These are phyloP conservation scores for Lithobates sylvaticus DNA, from an alignment of 2,797 vertebrate species.

Conservation along the genomic window DNA sequence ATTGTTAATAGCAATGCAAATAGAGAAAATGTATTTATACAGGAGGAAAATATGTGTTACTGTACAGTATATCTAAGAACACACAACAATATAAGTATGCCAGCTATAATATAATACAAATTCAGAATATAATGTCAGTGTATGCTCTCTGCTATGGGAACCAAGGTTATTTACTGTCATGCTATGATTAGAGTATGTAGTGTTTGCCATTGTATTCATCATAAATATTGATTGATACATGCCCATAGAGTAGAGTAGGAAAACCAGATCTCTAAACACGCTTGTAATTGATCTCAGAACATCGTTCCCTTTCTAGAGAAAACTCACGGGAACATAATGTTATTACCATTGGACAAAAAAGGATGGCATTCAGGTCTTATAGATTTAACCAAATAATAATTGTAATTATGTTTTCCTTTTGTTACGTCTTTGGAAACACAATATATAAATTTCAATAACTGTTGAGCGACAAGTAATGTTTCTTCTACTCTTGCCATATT, in stretches of 20 bases:
- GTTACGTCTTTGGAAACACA: constrained; percentile 28
- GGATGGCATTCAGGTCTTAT: constrained; percentile 22
- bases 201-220: constrained; percentile 29
- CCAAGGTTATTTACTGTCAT: constrained; percentile 14
- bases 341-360: constrained; percentile 37
- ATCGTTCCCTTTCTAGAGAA: constrained; percentile 14
- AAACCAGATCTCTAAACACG: constrained; percentile 11
- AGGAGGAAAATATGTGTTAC: background rate
- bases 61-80: background rate
- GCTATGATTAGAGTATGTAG: constrained; percentile 15
- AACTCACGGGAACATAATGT: constrained; percentile 42
- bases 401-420: constrained; percentile 12
- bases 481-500: background rate
- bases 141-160: background rate
- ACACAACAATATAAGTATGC: background rate
- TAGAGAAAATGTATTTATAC: too few species aligned
- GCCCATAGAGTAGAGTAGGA: constrained; percentile 25
- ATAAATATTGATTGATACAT: constrained; percentile 41
- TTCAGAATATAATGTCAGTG: background rate
- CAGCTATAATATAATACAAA: background rate
- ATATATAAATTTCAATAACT: background rate
- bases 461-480: background rate
- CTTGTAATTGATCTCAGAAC: constrained; percentile 45
- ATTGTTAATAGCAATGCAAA: too few species aligned
- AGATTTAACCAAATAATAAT: constrained; percentile 46